Base-by-base conservation (phyloP, 2,797 vertebrate genomes). In the Chromis chromis region DNA sequence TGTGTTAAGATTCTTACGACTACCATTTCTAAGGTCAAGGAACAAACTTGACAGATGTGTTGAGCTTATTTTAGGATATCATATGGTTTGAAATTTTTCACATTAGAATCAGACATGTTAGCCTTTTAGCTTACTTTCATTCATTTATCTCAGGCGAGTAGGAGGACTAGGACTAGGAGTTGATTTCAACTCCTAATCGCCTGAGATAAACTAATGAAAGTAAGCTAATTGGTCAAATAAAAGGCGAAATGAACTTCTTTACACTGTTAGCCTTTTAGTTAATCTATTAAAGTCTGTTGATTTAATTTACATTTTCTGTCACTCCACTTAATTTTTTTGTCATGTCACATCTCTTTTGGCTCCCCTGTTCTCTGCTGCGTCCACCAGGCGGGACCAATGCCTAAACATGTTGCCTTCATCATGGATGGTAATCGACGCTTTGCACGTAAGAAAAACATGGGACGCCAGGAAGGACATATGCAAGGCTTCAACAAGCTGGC, bases 381-480 rank as follows among this genome's bases (percentile, higher is more conserved):
- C 33, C 58, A 21, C 25, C 82, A 99, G 98, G 96, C 96, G 74
- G 97, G 98, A 22, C 98, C 98, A 0, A 96, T 98, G 94, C 98
- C 98, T 56, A 97, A 96, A 89, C 98, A 99, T 21, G 92, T 99
- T 33, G 98, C 98, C 16, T 98, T 99, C 88, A 99, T 99, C 91
- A 99, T 99, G 98, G 98, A 99, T 31, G 98, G 98, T 7, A 99
- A 99, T 82, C 95, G 98, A 14, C 97, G 98, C 24, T 99, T 97
- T 19, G 98, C 98, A n/a, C 95, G 91, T 1, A 99, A 98, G 88
- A 95, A 94, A 13, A 95, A 98, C 0, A 95, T 99, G 88, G 95
- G 96, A 65, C 95, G 96, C 0, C 96, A 98, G 73, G 95, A 99
- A 86, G 98, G 98, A 0, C 98, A 99, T 65, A 96, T 95, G 0